Evolutionary conservation across 2,113 vertebrate species (phyloP).

Genomic region (Peromyscus maniculatus): DNA sequence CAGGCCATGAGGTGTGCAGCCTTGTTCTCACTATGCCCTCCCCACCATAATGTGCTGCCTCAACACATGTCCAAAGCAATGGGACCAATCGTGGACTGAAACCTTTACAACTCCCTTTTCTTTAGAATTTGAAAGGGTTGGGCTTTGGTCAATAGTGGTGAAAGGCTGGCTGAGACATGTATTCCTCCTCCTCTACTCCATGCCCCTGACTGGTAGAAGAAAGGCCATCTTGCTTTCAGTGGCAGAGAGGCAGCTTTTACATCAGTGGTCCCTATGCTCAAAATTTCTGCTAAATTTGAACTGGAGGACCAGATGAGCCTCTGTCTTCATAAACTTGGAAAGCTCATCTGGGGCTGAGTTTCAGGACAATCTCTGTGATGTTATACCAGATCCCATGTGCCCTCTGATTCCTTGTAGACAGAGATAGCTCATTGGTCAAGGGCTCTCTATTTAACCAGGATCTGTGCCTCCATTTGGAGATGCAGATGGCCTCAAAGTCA

Average conservation of each 20-base stretch:
- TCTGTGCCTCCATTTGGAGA: neutral
- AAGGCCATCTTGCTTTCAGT: neutral
- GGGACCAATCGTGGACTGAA: neutral
- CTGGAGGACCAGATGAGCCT: neutral
- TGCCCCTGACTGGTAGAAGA: neutral
- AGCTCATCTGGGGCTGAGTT: neutral
- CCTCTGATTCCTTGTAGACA: neutral
- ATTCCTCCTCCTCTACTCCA: neutral
- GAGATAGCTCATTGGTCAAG: neutral
- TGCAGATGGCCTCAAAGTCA: neutral
- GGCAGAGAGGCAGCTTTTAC: neutral
- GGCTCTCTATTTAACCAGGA: slow-evolving; percentile 15
- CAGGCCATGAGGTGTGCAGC: neutral
- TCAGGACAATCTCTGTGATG: neutral
- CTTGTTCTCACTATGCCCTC: neutral
- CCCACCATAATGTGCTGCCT: neutral
- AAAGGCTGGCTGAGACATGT: neutral
- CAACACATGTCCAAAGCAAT: neutral
- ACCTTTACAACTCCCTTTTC: neutral
- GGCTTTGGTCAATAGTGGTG: neutral
- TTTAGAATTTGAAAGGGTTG: neutral
- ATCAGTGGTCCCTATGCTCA: neutral
- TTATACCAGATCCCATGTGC: neutral
- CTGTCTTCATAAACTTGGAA: neutral
- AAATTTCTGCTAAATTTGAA: neutral